Base-by-base conservation (phyloP, 1,140 invertebrate species). In the Drosophila punjabiensis region DNA sequence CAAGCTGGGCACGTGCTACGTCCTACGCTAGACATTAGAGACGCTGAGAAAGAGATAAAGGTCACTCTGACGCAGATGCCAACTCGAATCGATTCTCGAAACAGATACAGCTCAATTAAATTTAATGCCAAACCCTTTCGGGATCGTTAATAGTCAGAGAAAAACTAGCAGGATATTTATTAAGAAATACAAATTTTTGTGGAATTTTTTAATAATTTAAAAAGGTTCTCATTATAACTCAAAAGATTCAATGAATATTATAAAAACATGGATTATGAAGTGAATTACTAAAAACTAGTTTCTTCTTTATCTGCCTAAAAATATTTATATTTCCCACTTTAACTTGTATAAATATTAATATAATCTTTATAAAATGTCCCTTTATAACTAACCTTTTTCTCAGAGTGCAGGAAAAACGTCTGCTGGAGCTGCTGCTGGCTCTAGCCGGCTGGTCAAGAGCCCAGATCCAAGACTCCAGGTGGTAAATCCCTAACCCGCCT, bases 401-500 rank as follows among this genome's bases (percentile, higher is more conserved):
- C 5, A 3, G 11, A 71, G 68, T 71, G 68, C 28, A 52, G 68
- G 68, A 13, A 61, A 73, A 74, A 62, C 55, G 66, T 60, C 82
- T 64, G 69, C 82, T n/a, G n/a, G n/a, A n/a, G n/a, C n/a, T 64
- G 74, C 73, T 73, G 78, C 60, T 48, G 65, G 35, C 76, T 70
- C 66, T 61, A 64, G 73, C 59, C 63, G 61, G 58, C 63, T 78
- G 75, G 65, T 78, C 74, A 77, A 62, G 74, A 67, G 35, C 55
- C 13, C 13, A 62, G 73, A 65, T 81, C 76, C 81, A 67, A 43
- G 62, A 73, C 63, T 76, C 83, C 83, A 87, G 83, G 83, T 87
- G 83, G 79, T 87, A 87, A 87, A 87, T 87, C 83, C 83, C 80
- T 87, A 82, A 87, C 63, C 84, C 70, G 65, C 50, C 39, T 63